phyloP scores from a whole-genome alignment of 2,797 vertebrate species.

The Dryobates pubescens region DNA sequence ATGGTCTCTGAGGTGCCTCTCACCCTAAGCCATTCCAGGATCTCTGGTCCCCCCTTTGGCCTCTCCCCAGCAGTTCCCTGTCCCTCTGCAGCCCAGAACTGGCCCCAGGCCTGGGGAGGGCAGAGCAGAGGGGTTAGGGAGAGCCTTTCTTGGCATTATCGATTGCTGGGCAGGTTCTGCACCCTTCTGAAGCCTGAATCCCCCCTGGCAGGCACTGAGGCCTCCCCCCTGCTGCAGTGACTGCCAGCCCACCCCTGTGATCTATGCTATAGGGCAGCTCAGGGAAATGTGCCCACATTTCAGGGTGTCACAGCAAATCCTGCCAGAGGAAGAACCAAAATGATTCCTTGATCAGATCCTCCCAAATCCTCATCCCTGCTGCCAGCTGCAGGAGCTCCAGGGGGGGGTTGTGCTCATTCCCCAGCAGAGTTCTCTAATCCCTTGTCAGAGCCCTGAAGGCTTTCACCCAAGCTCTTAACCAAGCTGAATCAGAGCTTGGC shows the following conservation, averaged over 20 bases:
- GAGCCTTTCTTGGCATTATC: neutral
- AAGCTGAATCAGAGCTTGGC: slow-evolving; percentile 32
- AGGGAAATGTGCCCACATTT: neutral
- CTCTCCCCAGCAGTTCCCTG: too few relatives aligned
- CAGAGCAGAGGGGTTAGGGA: too few relatives aligned
- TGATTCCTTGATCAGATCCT: neutral
- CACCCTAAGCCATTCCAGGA: too few relatives aligned
- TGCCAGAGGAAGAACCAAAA: neutral
- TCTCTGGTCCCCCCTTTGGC: neutral
- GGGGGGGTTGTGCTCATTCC: slow-evolving; percentile 16
- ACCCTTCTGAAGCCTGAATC: neutral
- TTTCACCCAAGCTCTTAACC: slow-evolving; percentile 41
- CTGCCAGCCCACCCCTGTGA: neutral
- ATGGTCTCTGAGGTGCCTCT: too few relatives aligned
- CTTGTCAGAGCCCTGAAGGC: slow-evolving; percentile 32
- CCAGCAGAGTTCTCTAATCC: slow-evolving; percentile 35
- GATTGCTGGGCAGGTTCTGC: neutral
- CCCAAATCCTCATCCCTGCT: neutral
- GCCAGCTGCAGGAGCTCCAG: neutral
- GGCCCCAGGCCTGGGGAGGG: too few relatives aligned
- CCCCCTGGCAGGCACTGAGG: fast-evolving
- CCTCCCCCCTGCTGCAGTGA: neutral
- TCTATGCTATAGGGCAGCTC: neutral
- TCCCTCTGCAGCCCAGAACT: too few relatives aligned
- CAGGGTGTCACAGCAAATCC: neutral